Evolutionary conservation across 2,888 invertebrate genomes (phyloP).

Genomic region (Phania funesta): DNA sequence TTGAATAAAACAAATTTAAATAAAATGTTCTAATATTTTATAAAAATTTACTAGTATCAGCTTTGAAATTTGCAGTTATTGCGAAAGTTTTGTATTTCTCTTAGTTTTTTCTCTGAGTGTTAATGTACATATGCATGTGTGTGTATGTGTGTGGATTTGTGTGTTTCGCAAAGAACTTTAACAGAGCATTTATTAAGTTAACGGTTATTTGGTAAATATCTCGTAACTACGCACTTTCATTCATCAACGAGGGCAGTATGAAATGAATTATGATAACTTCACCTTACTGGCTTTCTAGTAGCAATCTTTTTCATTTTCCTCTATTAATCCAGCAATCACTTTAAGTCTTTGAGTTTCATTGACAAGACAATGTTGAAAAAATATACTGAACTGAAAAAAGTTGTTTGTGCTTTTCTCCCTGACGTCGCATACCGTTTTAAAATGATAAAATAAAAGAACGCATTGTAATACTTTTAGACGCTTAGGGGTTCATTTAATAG

Average conservation of each 20-base stretch:
- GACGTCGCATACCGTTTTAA: neutral
- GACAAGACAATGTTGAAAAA: too few species aligned
- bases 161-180: constrained; percentile 33
- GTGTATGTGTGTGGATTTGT: neutral
- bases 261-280: neutral
- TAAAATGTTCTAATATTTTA: too few species aligned
- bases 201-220: constrained; percentile 27
- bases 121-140: neutral
- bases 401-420: neutral
- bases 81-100: too few species aligned
- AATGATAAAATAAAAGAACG: neutral
- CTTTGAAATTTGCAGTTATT: neutral
- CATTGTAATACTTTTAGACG: neutral
- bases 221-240: neutral
- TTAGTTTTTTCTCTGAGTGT: neutral
- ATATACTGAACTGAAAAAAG: too few species aligned
- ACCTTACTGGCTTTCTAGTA: too few species aligned
- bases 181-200: constrained; percentile 14
- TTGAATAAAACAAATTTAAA: too few species aligned
- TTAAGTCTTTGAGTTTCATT: too few species aligned
- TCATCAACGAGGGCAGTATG: neutral
- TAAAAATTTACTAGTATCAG: too few species aligned
- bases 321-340: too few species aligned
- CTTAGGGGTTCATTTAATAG: neutral
- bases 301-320: too few species aligned